These are phyloP conservation scores for Hecatera dysodea DNA, from an alignment of 2,888 invertebrate species.

Conservation along the genomic window DNA sequence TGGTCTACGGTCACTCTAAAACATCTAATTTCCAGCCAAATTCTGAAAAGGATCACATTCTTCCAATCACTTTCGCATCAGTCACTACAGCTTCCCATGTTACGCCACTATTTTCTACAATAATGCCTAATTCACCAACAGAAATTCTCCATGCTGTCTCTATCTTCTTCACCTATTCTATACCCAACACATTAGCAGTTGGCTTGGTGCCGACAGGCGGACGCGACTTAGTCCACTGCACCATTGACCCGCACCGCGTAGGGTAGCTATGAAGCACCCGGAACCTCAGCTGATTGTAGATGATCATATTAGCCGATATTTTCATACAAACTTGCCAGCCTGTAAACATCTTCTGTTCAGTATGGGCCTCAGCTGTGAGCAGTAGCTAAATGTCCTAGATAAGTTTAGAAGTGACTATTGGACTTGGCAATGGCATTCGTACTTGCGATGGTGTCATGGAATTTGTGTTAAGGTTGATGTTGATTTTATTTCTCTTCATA, in stretches of 20 bases:
- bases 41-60: neutral
- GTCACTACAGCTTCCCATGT: neutral
- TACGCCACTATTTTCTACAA: too few species aligned
- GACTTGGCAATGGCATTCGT: constrained; percentile 35
- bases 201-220: constrained; percentile 84
- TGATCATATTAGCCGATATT: constrained; percentile 59
- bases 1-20: neutral
- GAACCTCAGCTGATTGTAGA: constrained; percentile 54
- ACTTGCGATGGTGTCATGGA: neutral
- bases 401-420: constrained; percentile 23
- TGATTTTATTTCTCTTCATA: neutral
- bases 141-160: constrained; percentile 9
- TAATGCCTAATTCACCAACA: neutral
- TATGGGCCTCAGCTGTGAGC: constrained; percentile 20
- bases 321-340: constrained; percentile 35
- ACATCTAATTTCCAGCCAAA: fast-evolving
- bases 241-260: constrained; percentile 88
- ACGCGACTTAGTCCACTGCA: constrained; percentile 89
- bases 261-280: constrained; percentile 82
- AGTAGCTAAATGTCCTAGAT: constrained; percentile 34
- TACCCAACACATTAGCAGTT: constrained; percentile 82
- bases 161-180: constrained; percentile 66
- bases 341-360: constrained; percentile 12
- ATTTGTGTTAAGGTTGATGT: neutral
- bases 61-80: neutral